phyloP scores from a whole-genome alignment of 2,113 vertebrate species.

The Varanus komodoensis region DNA sequence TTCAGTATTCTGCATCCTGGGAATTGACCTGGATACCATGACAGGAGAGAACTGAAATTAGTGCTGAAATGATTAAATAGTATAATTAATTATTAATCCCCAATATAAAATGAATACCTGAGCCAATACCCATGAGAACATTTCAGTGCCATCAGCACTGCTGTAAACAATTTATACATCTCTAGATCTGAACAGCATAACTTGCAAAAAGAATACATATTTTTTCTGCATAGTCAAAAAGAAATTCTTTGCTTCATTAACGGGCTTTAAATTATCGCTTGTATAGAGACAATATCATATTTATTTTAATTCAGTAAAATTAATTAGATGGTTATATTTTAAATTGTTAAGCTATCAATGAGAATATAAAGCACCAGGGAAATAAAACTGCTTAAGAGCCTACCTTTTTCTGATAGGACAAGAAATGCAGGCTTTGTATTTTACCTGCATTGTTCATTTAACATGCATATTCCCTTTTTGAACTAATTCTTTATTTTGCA shows the following conservation, averaged over 20 bases:
- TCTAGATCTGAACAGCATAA: neutral
- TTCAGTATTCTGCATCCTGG: neutral
- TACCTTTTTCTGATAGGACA: constrained; percentile 16
- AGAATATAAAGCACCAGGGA: neutral
- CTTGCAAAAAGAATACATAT: neutral
- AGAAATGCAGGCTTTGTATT: neutral
- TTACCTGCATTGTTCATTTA: constrained; percentile 48
- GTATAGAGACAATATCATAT: neutral
- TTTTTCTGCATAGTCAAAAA: neutral
- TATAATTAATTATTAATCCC: neutral
- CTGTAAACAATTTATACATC: neutral
- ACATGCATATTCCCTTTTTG: constrained; percentile 35
- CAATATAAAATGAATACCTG: neutral
- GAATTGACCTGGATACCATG: neutral
- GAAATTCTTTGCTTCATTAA: neutral
- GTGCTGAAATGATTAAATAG: neutral
- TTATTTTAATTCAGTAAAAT: constrained; percentile 31
- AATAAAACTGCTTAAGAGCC: neutral
- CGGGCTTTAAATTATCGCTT: neutral
- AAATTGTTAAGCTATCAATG: neutral
- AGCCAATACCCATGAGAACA: neutral
- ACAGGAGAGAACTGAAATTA: neutral
- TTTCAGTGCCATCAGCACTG: neutral
- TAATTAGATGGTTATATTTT: constrained; percentile 23
- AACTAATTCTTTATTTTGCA: constrained; percentile 23